Conservation (phyloP, 2,888 invertebrate species). For the Catonia carolina region DNA sequence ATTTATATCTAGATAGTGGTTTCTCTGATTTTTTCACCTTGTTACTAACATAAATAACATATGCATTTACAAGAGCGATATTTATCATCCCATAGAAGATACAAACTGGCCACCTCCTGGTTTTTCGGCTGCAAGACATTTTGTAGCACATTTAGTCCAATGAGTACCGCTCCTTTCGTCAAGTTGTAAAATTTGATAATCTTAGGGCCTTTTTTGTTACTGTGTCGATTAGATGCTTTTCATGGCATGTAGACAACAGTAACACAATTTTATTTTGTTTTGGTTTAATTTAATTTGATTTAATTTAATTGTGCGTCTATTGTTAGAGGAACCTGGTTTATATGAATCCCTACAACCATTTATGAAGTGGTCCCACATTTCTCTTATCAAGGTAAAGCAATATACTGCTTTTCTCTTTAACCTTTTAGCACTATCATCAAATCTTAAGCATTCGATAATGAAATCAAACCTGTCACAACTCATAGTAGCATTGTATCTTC, state of each 20-base stretch:
- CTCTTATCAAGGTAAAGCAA: conserved; percentile 36
- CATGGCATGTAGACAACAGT: too few species aligned
- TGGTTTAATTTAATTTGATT: too few species aligned
- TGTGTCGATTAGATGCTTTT: too few species aligned
- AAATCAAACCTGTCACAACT: conserved; percentile 26
- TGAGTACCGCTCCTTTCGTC: conserved; percentile 10
- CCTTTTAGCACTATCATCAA: conserved; percentile 31
- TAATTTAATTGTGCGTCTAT: conserved; percentile 35
- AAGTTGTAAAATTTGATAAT: conserved; percentile 3
- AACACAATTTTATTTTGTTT: too few species aligned
- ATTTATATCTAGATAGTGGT: too few species aligned
- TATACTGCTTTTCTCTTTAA: conserved; percentile 17
- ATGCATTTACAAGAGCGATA: conserved; percentile 1
- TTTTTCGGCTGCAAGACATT: too few species aligned
- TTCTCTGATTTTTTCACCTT: too few species aligned
- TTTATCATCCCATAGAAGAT: conserved; percentile 3
- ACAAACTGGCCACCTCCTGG: background rate
- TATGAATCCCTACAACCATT: conserved; percentile 30
- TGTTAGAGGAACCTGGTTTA: conserved; percentile 28
- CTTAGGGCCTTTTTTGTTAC: too few species aligned
- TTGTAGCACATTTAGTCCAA: too few species aligned
- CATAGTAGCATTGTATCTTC: conserved; percentile 23
- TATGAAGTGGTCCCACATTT: conserved; percentile 34
- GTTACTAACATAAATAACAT: conserved; percentile 5
- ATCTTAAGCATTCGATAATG: conserved; percentile 25